Percentiles rank a stretch among this genome's conserved stretches.
These are phyloP conservation scores for Machaerirhynchus nigripectus DNA, from an alignment of 2,113 vertebrate species.

Conservation along the genomic window DNA sequence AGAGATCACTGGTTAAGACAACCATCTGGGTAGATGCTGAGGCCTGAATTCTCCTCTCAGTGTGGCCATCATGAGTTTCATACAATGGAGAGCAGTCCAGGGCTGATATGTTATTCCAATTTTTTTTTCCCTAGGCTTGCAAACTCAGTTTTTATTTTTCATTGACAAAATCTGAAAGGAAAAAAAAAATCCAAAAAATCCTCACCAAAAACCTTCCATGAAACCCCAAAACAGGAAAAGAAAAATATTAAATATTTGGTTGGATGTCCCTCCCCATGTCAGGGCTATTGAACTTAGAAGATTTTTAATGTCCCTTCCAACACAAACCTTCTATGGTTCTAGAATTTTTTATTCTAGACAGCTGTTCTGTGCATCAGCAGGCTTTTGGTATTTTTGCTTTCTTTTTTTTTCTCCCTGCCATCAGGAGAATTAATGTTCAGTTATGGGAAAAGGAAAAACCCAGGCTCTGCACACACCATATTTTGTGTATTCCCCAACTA, in stretches of 20 bases:
- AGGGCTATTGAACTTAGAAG: not conserved
- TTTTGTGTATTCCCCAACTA: not conserved
- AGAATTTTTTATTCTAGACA: not conserved
- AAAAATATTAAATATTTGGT: not conserved
- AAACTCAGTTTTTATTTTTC: not conserved
- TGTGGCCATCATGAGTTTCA: not conserved
- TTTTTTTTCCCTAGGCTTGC: fast-evolving
- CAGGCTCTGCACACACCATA: not conserved
- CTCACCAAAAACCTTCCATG: too few species aligned
- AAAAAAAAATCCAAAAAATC: fast-evolving
- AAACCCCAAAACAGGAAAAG: not conserved
- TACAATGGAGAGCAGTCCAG: not conserved
- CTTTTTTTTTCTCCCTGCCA: too few species aligned
- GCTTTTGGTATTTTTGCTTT: not conserved
- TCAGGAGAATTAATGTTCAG: not conserved
- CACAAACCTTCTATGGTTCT: not conserved
- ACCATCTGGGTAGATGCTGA: not conserved
- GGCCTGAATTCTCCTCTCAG: not conserved
- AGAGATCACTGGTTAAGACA: not conserved
- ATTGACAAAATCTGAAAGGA: not conserved
- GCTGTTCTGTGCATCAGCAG: fast-evolving
- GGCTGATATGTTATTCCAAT: not conserved
- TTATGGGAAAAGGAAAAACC: not conserved
- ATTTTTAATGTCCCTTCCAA: not conserved
- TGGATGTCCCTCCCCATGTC: not conserved